These are phyloP conservation scores for Halichoerus grypus DNA, from an alignment of 2,113 vertebrate genomes.

Conservation along the genomic window DNA sequence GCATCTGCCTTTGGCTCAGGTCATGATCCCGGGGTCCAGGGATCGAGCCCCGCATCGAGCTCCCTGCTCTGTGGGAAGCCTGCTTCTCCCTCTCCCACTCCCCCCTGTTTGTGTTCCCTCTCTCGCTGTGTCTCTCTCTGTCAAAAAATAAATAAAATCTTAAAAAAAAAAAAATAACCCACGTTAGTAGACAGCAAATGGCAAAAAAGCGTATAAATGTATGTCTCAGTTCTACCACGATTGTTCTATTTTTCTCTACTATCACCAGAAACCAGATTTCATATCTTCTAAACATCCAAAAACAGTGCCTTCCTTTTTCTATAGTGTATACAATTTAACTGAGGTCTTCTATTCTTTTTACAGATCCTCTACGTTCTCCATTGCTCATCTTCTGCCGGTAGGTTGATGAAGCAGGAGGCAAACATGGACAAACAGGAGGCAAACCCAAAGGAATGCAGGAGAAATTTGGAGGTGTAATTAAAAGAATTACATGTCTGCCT, in stretches of 20 bases:
- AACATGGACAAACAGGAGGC: not conserved
- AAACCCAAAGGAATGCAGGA: conserved; percentile 45
- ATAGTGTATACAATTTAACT: not conserved
- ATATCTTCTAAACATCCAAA: conserved; percentile 17
- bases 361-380: not conserved
- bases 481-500: conserved; percentile 73
- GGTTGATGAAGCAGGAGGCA: not conserved
- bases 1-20: too few species aligned
- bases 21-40: too few species aligned
- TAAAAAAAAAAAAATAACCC: not conserved
- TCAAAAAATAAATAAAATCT: too few species aligned
- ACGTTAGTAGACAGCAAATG: conserved; percentile 16
- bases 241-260: not conserved
- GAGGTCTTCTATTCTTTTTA: not conserved
- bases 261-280: conserved; percentile 44
- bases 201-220: not conserved
- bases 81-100: too few species aligned
- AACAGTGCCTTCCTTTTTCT: not conserved
- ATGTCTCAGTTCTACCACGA: conserved; percentile 2
- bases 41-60: too few species aligned
- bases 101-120: too few species aligned
- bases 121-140: too few species aligned
- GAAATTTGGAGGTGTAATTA: conserved; percentile 36
- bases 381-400: not conserved
- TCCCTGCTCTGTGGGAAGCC: too few species aligned